Percentiles rank a stretch among this genome's conserved stretches.
Conservation (phyloP, 2,113 vertebrate genomes). For the Chunga burmeisteri region DNA sequence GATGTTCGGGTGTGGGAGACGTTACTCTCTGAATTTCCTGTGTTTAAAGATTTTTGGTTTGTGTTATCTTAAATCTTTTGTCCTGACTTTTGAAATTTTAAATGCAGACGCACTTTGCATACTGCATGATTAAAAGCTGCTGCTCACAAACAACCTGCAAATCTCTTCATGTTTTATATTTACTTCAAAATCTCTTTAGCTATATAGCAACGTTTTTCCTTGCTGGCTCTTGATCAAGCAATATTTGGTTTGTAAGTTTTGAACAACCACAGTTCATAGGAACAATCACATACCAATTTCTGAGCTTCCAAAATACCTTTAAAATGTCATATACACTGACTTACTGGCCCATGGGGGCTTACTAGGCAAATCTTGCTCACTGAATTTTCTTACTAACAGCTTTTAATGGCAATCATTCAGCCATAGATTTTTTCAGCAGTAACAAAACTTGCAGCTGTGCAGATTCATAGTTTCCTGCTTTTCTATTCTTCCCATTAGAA, state of each 20-base stretch:
- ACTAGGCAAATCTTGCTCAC: background rate
- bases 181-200: background rate
- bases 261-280: background rate
- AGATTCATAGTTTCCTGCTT: background rate
- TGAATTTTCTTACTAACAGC: background rate
- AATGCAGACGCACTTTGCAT: background rate
- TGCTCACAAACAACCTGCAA: background rate
- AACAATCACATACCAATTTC: background rate
- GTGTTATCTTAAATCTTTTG: background rate
- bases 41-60: background rate
- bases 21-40: background rate
- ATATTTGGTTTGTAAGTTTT: background rate
- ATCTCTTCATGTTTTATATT: background rate
- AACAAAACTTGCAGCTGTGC: background rate
- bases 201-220: background rate
- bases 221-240: background rate
- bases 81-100: background rate
- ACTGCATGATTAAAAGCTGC: background rate
- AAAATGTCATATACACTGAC: conserved; percentile 13
- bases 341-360: background rate
- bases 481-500: background rate
- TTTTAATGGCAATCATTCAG: background rate
- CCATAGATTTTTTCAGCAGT: background rate
- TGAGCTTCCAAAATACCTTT: background rate
- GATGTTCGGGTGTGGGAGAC: background rate